Conservation (phyloP, 2,113 vertebrate species). For the Salvator merianae region DNA sequence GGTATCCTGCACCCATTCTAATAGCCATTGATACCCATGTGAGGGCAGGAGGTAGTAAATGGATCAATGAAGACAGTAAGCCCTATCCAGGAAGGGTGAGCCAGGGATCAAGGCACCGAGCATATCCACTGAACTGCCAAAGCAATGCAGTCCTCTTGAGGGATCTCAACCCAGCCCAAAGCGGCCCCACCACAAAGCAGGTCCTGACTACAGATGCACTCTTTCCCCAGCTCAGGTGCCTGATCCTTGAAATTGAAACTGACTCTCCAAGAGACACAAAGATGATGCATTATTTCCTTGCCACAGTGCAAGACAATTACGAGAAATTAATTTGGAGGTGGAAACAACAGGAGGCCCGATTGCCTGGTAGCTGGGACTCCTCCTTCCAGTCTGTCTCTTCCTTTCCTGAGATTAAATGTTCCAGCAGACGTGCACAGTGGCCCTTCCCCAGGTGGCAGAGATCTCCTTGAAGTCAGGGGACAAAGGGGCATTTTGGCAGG, state of each 20-base stretch:
- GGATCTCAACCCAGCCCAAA: neutral
- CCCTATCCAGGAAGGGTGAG: neutral
- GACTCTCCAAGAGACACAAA: slow-evolving; percentile 20
- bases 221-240: slow-evolving; percentile 11
- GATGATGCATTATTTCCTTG: neutral
- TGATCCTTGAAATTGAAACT: slow-evolving; percentile 7
- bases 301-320: neutral
- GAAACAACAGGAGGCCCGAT: neutral
- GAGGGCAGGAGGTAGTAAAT: slow-evolving; percentile 24
- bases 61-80: neutral
- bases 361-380: neutral
- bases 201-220: slow-evolving; percentile 6
- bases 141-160: too few species aligned
- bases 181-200: neutral
- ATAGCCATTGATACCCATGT: too few species aligned
- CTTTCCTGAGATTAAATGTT: slow-evolving; percentile 6
- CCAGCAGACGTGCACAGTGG: neutral
- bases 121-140: too few species aligned
- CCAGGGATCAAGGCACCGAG: too few species aligned
- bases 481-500: neutral
- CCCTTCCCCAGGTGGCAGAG: neutral
- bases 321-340: neutral
- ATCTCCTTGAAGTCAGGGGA: neutral
- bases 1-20: too few species aligned
- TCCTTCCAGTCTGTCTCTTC: neutral